Conservation (phyloP, 2,888 invertebrate species). For the Hypomecis punctinalis region DNA sequence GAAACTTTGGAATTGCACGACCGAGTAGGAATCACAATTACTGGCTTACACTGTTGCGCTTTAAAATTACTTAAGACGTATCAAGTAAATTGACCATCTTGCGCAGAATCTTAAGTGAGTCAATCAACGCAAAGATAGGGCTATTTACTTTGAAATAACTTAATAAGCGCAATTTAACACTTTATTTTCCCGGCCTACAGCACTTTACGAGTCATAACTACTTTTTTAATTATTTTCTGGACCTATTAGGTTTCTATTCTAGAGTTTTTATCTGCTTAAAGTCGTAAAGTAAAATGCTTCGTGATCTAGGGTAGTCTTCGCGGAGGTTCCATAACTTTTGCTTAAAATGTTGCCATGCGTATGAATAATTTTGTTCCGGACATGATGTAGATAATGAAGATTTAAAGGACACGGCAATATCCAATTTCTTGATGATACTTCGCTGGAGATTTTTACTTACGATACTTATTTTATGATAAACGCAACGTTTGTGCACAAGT, state of each 20-base stretch:
- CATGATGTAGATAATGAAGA: too few species aligned
- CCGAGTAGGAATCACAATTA: background rate
- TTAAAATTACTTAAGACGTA: slow-evolving; percentile 21
- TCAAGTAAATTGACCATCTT: slow-evolving; percentile 47
- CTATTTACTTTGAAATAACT: slow-evolving; percentile 65
- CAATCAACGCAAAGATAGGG: slow-evolving; percentile 52
- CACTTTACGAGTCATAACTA: slow-evolving; percentile 62
- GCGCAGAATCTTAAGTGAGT: slow-evolving; percentile 53
- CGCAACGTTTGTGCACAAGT: too few species aligned
- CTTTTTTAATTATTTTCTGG: slow-evolving; percentile 57
- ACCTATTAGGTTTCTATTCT: slow-evolving; percentile 43
- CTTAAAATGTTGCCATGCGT: too few species aligned
- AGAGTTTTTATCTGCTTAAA: slow-evolving; percentile 34
- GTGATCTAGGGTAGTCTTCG: slow-evolving; percentile 29
- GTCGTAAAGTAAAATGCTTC: slow-evolving; percentile 36
- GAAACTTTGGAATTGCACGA: too few species aligned
- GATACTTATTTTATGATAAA: too few species aligned
- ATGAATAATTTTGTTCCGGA: too few species aligned
- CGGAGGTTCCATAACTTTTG: slow-evolving; percentile 14
- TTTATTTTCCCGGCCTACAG: slow-evolving; percentile 48
- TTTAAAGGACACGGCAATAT: too few species aligned
- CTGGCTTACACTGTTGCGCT: slow-evolving; percentile 10
- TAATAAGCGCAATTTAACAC: slow-evolving; percentile 65
- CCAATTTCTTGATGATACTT: too few species aligned
- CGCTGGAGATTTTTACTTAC: too few species aligned